These are phyloP conservation scores for Oxyruncus cristatus DNA, from an alignment of 2,113 vertebrate species.

Conservation along the genomic window DNA sequence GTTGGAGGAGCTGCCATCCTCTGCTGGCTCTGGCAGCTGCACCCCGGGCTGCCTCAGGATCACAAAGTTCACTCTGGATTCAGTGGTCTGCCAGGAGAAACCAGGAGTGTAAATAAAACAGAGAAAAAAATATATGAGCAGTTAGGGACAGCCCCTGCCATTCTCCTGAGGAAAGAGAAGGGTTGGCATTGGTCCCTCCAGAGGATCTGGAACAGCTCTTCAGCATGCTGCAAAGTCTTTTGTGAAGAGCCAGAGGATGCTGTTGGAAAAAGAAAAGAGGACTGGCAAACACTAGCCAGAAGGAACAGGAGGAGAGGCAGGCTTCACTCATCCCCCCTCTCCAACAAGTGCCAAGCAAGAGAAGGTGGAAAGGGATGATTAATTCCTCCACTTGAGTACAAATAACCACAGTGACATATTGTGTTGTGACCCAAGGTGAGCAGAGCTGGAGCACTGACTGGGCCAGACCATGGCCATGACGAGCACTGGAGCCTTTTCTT, in stretches of 20 bases:
- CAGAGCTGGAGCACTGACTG: background rate
- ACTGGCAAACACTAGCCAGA: background rate
- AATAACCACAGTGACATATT: background rate
- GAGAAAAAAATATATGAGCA: background rate
- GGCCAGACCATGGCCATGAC: rapidly evolving
- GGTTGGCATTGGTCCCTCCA: background rate
- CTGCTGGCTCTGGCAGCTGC: conserved; percentile 58
- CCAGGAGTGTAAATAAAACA: background rate
- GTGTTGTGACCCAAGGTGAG: background rate
- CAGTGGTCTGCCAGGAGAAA: conserved; percentile 77
- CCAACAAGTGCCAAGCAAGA: background rate
- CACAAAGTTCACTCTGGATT: conserved; percentile 88
- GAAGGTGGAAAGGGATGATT: background rate
- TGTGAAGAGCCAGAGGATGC: background rate
- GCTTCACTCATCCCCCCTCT: background rate
- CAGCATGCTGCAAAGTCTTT: background rate
- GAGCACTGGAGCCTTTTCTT: background rate
- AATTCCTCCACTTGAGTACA: background rate
- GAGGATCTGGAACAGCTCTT: background rate
- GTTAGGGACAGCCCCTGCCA: background rate
- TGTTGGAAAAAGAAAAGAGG: background rate
- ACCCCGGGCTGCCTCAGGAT: conserved; percentile 77
- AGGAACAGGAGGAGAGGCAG: background rate
- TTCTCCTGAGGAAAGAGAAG: background rate
- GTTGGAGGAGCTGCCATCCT: conserved; percentile 74